Base-by-base conservation (phyloP, 1,140 invertebrate genomes). In the Eupristina koningsbergeri region DNA sequence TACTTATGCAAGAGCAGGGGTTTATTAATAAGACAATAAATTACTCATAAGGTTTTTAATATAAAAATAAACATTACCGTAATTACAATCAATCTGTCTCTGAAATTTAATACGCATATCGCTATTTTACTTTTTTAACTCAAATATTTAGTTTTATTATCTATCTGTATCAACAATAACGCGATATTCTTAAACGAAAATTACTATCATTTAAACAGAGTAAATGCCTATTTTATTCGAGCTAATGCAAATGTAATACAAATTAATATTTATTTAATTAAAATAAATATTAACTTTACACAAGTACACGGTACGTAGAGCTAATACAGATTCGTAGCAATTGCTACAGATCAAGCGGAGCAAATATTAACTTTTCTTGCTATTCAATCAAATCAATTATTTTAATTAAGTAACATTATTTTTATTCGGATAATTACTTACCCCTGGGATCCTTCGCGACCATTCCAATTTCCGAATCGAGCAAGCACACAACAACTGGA, bases 191-290 rank as follows among this genome's bases (percentile, higher is more conserved):
- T 31, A 34, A 31, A 64, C 17, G 31, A 31, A 61, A 64, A 64
- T 64, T 64, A 64, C 13, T 3, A 31, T 64, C 9, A 26, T 6
- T 71, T 41, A n/a, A 41, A 64, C 31, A n/a, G 39, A 41, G n/a
- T 41, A n/a, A 71, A 41, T 71, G 67, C 67, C n/a, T n/a, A 41
- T 41, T 71, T 71, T 41, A n/a, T n/a, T 41, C 17, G 17, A 71
- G 39, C 22, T n/a, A 41, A 41, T n/a, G 67, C 67, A 71, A 31
- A 36, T 67, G 64, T 67, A 36, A 71, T 71, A 41, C 19, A 71
- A 71, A 71, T 71, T 71, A 71, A 41, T 67, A 67, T 67, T 71
- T 71, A 71, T 71, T n/a, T n/a, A n/a, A 71, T 71, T 41, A 71
- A 36, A n/a, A 71, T 41, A 71, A 71, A 71, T 71, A 41, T 71